Conservation (phyloP, 2,797 vertebrate species). For the Potorous gilbertii region DNA sequence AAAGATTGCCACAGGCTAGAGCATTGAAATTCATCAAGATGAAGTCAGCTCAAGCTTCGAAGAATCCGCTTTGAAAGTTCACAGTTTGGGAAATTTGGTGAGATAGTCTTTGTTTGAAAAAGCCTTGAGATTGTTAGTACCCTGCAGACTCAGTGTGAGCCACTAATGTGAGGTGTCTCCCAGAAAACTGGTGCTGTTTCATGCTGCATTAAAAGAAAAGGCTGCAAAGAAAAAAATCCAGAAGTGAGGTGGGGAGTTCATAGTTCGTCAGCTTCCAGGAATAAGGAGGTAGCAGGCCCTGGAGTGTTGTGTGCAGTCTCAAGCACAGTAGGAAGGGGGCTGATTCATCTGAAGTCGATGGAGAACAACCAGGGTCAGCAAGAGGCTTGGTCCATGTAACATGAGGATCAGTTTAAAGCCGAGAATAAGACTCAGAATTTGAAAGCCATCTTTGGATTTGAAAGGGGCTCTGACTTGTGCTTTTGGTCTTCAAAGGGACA, state of each 20-base stretch:
- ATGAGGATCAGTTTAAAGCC: not conserved
- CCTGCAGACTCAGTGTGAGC: not conserved
- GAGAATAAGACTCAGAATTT: not conserved
- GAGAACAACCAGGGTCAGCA: not conserved
- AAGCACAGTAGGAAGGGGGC: not conserved
- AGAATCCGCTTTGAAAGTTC: not conserved
- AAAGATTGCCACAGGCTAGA: not conserved
- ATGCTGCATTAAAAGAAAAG: not conserved
- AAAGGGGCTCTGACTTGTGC: not conserved
- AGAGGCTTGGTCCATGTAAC: not conserved
- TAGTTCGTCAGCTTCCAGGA: not conserved
- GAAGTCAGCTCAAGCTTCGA: not conserved
- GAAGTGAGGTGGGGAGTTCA: not conserved
- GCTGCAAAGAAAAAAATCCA: not conserved
- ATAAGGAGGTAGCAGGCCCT: not conserved
- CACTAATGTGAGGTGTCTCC: not conserved
- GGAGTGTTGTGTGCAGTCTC: not conserved
- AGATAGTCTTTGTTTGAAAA: not conserved
- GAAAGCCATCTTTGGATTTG: not conserved
- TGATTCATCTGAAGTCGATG: not conserved
- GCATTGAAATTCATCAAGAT: not conserved
- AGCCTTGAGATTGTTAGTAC: not conserved
- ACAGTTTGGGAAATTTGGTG: not conserved
- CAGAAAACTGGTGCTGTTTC: not conserved
- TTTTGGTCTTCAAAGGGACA: not conserved